Conservation (phyloP, 1,140 invertebrate genomes). For the Calephelis nemesis region DNA sequence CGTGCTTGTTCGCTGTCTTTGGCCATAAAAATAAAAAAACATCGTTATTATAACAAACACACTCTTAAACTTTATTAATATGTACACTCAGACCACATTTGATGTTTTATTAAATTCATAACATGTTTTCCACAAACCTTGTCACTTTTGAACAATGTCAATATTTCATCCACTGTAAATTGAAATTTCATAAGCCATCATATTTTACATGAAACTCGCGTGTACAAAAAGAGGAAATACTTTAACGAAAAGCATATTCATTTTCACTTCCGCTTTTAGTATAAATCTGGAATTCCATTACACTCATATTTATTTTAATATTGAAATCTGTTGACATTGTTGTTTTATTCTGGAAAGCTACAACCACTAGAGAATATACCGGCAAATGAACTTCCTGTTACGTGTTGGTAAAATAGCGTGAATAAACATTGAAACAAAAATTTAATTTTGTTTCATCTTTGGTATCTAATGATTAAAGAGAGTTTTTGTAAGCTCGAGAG, state of each 20-base stretch:
- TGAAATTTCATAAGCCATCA: background rate
- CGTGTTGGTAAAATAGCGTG: background rate
- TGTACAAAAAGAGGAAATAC: background rate
- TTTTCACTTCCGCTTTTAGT: background rate
- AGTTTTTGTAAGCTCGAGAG: too few relatives aligned
- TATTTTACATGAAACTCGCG: background rate
- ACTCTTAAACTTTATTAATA: too few relatives aligned
- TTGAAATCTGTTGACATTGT: constrained; percentile 5
- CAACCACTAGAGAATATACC: background rate
- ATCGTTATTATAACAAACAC: too few relatives aligned
- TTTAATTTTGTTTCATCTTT: too few relatives aligned
- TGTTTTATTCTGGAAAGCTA: background rate
- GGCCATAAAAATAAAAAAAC: too few relatives aligned
- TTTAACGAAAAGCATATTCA: background rate
- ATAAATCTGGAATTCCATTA: background rate
- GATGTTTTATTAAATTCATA: too few relatives aligned
- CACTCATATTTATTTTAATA: constrained; percentile 9
- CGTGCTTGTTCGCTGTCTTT: too few relatives aligned
- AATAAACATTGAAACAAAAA: background rate
- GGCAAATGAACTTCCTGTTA: background rate
- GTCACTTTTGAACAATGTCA: too few relatives aligned
- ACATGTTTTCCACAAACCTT: too few relatives aligned
- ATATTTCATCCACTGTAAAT: background rate
- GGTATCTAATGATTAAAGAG: too few relatives aligned
- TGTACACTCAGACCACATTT: too few relatives aligned